Percentiles rank a stretch among this genome's conserved stretches.
phyloP scores from a whole-genome alignment of 2,797 vertebrate species.

The Coreius guichenoti region DNA sequence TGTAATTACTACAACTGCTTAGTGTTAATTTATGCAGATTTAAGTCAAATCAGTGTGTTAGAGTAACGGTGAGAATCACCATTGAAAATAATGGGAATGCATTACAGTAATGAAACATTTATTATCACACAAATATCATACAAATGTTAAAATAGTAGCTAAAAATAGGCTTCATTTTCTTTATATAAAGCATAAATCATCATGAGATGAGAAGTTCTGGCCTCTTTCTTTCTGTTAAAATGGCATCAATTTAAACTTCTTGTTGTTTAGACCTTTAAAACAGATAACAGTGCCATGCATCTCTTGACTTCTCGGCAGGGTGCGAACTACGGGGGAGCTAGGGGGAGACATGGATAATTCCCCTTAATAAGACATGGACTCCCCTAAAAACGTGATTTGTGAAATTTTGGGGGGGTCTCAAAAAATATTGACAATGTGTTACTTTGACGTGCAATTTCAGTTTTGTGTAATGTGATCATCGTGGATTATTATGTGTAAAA shows the following conservation, averaged over 20 bases:
- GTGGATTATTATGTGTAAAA: no score
- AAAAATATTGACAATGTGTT: no score
- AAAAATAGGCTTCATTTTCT: background rate
- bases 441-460: no score
- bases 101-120: background rate
- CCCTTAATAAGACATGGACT: no score
- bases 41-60: background rate
- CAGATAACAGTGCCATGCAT: background rate
- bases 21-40: background rate
- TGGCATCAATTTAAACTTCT: background rate
- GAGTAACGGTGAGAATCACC: background rate
- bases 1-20: background rate
- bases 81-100: background rate
- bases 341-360: no score
- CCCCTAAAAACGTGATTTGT: no score
- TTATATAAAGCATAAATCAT: background rate
- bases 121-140: background rate
- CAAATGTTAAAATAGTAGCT: constrained; percentile 8
- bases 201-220: background rate
- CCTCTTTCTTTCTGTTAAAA: background rate
- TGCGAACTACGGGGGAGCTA: no score
- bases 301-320: background rate
- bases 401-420: no score
- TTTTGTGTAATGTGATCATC: no score
- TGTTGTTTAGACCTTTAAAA: background rate